Percentiles rank a stretch among this genome's conserved stretches.
These are phyloP conservation scores for Epizoanthus stellaris DNA, from an alignment of 92 coral and sea anemone species.

Conservation along the genomic window DNA sequence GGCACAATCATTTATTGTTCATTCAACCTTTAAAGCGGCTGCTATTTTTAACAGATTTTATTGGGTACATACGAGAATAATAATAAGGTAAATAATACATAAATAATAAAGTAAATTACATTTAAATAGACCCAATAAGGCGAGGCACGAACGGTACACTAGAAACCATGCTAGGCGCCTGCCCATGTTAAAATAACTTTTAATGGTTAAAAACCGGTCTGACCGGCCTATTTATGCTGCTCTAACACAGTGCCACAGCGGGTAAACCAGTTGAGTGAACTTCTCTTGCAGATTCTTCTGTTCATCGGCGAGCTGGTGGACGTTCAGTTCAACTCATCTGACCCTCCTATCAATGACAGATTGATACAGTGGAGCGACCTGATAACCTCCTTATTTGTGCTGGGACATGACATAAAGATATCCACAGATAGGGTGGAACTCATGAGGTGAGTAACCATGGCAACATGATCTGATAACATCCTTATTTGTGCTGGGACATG, in stretches of 20 bases:
- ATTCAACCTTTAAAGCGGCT: background rate
- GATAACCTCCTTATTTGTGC: slow-evolving; percentile 72
- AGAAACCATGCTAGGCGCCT: too few species aligned
- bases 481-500: slow-evolving; percentile 83
- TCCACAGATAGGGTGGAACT: slow-evolving; percentile 63
- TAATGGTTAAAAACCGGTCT: background rate
- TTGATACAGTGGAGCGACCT: slow-evolving; percentile 90
- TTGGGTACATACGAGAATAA: too few species aligned
- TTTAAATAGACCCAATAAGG: too few species aligned
- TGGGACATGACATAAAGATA: slow-evolving; percentile 82
- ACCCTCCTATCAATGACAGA: slow-evolving; percentile 48
- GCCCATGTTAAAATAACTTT: background rate
- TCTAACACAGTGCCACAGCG: background rate
- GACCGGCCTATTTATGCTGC: background rate
- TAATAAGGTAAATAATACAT: too few species aligned
- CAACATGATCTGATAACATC: slow-evolving; percentile 60
- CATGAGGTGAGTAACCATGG: slow-evolving; percentile 56
- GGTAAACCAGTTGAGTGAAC: background rate
- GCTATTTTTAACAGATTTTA: too few species aligned
- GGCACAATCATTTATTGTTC: background rate
- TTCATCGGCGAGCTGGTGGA: slow-evolving; percentile 67
- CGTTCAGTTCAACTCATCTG: slow-evolving; percentile 18
- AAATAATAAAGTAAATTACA: too few species aligned
- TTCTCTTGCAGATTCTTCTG: slow-evolving; percentile 60
- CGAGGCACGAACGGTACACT: too few species aligned